Percentiles rank a stretch among this genome's conserved stretches.
Conservation (phyloP, 2,888 invertebrate genomes). For the Athalia cordata region DNA sequence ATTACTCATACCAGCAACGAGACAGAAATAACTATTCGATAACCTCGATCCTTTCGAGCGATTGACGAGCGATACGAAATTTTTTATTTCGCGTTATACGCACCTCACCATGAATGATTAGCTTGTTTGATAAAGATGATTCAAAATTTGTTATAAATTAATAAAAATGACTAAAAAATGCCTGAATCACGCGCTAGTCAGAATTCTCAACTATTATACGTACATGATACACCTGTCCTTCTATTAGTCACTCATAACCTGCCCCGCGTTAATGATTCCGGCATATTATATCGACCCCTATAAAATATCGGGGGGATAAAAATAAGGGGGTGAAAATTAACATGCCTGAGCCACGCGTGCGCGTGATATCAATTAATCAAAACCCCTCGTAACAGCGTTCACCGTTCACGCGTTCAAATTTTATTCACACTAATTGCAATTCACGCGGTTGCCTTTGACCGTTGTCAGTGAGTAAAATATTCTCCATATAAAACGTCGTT, state of each 20-base stretch:
- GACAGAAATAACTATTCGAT: slow-evolving; percentile 9
- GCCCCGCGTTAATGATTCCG: background rate
- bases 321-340: slow-evolving; percentile 5
- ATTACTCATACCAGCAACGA: slow-evolving; percentile 3
- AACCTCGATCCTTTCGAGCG: slow-evolving; percentile 2
- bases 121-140: background rate
- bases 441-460: background rate
- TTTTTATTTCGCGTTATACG: background rate
- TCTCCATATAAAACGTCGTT: too few relatives aligned
- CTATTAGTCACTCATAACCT: slow-evolving; percentile 14
- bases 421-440: slow-evolving; percentile 6
- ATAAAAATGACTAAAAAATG: background rate
- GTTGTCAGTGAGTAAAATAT: too few relatives aligned
- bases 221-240: background rate
- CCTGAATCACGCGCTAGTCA: slow-evolving; percentile 4
- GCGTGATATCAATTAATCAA: slow-evolving; percentile 8
- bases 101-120: background rate
- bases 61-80: background rate
- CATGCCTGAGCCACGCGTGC: background rate
- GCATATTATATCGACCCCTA: background rate
- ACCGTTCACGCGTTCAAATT: background rate
- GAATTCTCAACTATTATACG: background rate
- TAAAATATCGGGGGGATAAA: background rate
- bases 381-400: background rate
- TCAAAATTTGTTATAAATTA: background rate